A percentile compares a stretch with the other conserved stretches of the same genome.
Evolutionary conservation across 1,140 invertebrate species (phyloP).

Genomic region (Rhopalosiphum padi): DNA sequence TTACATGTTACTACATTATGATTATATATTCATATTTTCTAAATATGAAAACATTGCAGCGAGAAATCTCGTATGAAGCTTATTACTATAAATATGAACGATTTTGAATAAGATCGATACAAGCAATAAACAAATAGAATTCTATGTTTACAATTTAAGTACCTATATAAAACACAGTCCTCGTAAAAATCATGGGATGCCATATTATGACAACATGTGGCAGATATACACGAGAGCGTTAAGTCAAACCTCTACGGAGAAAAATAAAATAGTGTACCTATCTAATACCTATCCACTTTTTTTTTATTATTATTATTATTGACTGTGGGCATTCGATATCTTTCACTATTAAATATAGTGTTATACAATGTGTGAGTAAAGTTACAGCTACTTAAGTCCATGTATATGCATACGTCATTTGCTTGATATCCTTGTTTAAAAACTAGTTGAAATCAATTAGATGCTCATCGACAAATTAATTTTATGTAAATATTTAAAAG

Average conservation of each 20-base stretch:
- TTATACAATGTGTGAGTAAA: not conserved
- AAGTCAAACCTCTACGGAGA: not conserved
- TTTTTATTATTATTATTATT: not conserved
- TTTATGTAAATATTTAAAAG: not conserved
- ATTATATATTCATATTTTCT: constrained; percentile 10
- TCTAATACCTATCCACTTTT: not conserved
- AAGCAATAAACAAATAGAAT: not conserved
- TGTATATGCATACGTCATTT: not conserved
- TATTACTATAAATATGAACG: not conserved
- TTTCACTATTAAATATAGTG: not conserved
- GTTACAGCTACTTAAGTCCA: not conserved
- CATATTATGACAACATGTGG: not conserved
- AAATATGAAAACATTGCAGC: not conserved
- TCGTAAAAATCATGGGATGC: not conserved
- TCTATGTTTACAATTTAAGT: not conserved
- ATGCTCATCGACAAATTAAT: not conserved
- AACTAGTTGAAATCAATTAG: not conserved
- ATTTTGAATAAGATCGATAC: not conserved
- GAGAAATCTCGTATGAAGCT: not conserved
- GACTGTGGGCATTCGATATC: not conserved
- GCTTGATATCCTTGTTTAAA: not conserved
- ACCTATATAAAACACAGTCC: not conserved
- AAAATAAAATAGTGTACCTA: not conserved
- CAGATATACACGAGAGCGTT: not conserved
- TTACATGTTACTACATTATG: not conserved